These are phyloP conservation scores for Aromia moschata DNA, from an alignment of 2,888 invertebrate species.

Conservation along the genomic window DNA sequence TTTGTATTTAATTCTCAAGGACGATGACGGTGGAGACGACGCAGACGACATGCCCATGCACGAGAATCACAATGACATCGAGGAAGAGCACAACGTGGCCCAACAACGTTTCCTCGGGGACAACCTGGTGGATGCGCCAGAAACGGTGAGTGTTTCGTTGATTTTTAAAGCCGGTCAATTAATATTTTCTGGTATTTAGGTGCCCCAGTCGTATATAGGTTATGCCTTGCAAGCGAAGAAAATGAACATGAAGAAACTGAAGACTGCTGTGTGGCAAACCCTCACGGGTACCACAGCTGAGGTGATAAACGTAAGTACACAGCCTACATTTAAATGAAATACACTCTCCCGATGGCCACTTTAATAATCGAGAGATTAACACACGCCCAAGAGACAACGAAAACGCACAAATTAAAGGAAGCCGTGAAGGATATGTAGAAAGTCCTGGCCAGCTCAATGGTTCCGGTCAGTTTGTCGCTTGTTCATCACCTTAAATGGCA, in stretches of 20 bases:
- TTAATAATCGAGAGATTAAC: no score
- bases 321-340: not conserved
- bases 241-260: slow-evolving; percentile 85
- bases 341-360: no score
- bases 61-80: slow-evolving; percentile 58
- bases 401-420: no score
- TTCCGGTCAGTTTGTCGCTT: no score
- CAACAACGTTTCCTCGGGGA: slow-evolving; percentile 61
- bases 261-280: slow-evolving; percentile 77
- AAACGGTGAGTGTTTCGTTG: slow-evolving; percentile 66
- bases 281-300: slow-evolving; percentile 43
- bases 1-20: slow-evolving; percentile 23
- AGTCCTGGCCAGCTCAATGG: no score
- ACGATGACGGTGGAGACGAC: slow-evolving; percentile 38
- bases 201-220: slow-evolving; percentile 77
- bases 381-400: no score
- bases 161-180: no score
- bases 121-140: slow-evolving; percentile 74
- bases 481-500: no score
- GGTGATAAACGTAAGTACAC: slow-evolving; percentile 33
- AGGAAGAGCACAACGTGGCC: slow-evolving; percentile 42
- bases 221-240: slow-evolving; percentile 87
- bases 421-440: no score
- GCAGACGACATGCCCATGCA: slow-evolving; percentile 51
- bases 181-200: no score